Percentiles rank a stretch among this genome's conserved stretches.
These are phyloP conservation scores for Cantharis lateralis DNA, from an alignment of 2,888 invertebrate species.

Conservation along the genomic window DNA sequence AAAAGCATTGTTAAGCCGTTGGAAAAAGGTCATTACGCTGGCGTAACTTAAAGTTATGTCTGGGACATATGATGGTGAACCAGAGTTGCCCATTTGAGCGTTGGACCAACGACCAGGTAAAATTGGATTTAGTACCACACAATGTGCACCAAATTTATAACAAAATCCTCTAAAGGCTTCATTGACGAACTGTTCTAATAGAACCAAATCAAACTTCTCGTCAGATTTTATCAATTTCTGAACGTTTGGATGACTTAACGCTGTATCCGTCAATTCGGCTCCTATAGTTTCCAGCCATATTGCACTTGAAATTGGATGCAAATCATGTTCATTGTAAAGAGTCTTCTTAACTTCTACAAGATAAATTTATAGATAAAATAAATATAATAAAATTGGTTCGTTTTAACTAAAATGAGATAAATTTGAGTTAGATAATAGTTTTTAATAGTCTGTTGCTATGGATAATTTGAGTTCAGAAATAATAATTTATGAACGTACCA, in stretches of 20 bases:
- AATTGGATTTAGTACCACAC: constrained; percentile 54
- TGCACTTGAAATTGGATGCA: not conserved
- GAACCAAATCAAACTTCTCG: constrained; percentile 52
- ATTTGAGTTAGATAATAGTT: too few species aligned
- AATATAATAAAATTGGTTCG: too few species aligned
- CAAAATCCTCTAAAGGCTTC: constrained; percentile 56
- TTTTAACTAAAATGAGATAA: too few species aligned
- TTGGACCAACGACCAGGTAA: constrained; percentile 56
- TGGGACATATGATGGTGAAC: constrained; percentile 59
- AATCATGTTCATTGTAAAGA: not conserved
- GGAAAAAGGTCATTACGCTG: constrained; percentile 59
- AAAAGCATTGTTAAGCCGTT: constrained; percentile 60
- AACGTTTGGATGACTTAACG: constrained; percentile 39
- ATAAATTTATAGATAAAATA: too few species aligned
- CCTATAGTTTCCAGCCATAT: not conserved
- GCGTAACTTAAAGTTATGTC: constrained; percentile 54
- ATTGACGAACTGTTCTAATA: constrained; percentile 58
- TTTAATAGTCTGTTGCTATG: too few species aligned
- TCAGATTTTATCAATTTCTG: constrained; percentile 44
- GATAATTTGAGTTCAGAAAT: too few species aligned
- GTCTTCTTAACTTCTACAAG: not conserved
- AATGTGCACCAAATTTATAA: constrained; percentile 49
- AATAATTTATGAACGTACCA: not conserved
- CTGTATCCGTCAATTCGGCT: not conserved
- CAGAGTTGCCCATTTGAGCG: constrained; percentile 57